Conservation (phyloP, 2,888 invertebrate species). For the Elmis aenea region DNA sequence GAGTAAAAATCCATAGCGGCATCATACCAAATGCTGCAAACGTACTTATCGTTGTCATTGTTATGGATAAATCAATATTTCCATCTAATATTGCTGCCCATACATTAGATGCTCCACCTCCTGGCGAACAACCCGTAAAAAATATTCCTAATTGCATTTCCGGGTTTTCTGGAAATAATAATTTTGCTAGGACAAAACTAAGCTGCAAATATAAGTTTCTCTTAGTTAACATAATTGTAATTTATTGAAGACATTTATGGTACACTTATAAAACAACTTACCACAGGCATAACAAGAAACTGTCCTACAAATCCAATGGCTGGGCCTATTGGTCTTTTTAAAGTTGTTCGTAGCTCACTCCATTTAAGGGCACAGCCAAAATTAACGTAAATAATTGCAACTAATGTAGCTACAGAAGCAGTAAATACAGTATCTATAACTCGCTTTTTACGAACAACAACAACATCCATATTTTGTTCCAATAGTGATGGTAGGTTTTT, state of each 20-base stretch:
- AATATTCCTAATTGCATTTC: constrained; percentile 81
- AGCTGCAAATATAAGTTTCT: constrained; percentile 50
- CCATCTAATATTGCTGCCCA: constrained; percentile 91
- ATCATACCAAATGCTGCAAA: constrained; percentile 84
- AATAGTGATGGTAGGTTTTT: constrained; percentile 1
- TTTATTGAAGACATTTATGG: background rate
- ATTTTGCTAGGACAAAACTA: constrained; percentile 65
- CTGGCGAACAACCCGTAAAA: constrained; percentile 84
- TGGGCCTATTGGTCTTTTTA: constrained; percentile 72
- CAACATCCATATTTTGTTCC: constrained; percentile 26
- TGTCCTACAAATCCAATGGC: constrained; percentile 73
- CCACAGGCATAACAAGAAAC: constrained; percentile 81
- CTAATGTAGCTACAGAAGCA: constrained; percentile 67
- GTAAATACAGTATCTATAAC: constrained; percentile 71
- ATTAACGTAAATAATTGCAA: constrained; percentile 80
- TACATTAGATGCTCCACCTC: constrained; percentile 95
- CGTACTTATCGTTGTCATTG: constrained; percentile 86
- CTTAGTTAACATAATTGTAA: too few species aligned
- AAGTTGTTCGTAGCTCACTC: constrained; percentile 58
- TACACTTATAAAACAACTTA: constrained; percentile 44
- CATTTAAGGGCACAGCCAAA: constrained; percentile 87
- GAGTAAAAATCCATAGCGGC: constrained; percentile 86
- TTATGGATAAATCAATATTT: constrained; percentile 87
- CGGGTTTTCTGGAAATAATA: constrained; percentile 63
- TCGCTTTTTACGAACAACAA: constrained; percentile 46